Evolutionary conservation across 2,888 invertebrate species (phyloP).

Genomic region (Papilio elwesi): DNA sequence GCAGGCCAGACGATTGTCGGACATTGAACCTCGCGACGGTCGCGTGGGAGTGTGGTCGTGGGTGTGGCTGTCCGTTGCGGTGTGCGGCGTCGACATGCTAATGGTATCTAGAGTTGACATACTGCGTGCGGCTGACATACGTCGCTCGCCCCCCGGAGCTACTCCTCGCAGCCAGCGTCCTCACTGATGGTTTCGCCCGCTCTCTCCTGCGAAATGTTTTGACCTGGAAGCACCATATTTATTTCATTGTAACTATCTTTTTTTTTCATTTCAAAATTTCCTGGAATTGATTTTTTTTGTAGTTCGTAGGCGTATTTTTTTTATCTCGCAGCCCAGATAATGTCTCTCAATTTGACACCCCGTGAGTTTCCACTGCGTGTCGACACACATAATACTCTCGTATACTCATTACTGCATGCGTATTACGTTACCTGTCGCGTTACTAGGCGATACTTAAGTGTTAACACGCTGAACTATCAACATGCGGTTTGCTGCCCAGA

Average conservation of each 20-base stretch:
- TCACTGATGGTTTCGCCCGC: slow-evolving; percentile 82
- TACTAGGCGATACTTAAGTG: too few species aligned
- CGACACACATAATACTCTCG: too few species aligned
- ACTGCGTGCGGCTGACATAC: slow-evolving; percentile 64
- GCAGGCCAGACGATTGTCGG: neutral
- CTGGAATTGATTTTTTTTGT: too few species aligned
- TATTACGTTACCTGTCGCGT: too few species aligned
- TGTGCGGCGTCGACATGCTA: slow-evolving; percentile 48
- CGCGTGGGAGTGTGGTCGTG: neutral
- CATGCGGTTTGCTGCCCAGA: too few species aligned
- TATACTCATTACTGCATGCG: too few species aligned
- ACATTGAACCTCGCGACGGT: slow-evolving; percentile 1
- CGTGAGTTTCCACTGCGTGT: too few species aligned
- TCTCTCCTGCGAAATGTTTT: slow-evolving; percentile 84
- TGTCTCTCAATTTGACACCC: too few species aligned
- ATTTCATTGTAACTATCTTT: neutral
- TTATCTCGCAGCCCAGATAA: too few species aligned
- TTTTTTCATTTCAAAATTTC: too few species aligned
- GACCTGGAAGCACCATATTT: slow-evolving; percentile 60
- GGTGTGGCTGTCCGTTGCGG: slow-evolving; percentile 5
- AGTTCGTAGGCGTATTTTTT: too few species aligned
- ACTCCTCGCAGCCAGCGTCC: slow-evolving; percentile 77
- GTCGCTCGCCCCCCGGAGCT: slow-evolving; percentile 63
- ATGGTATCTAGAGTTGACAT: slow-evolving; percentile 83
- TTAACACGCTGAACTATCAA: too few species aligned